A percentile compares a stretch with the other conserved stretches of the same genome.
phyloP scores from a whole-genome alignment of 2,113 vertebrate species.

The Brachyhypopomus occidentalis region DNA sequence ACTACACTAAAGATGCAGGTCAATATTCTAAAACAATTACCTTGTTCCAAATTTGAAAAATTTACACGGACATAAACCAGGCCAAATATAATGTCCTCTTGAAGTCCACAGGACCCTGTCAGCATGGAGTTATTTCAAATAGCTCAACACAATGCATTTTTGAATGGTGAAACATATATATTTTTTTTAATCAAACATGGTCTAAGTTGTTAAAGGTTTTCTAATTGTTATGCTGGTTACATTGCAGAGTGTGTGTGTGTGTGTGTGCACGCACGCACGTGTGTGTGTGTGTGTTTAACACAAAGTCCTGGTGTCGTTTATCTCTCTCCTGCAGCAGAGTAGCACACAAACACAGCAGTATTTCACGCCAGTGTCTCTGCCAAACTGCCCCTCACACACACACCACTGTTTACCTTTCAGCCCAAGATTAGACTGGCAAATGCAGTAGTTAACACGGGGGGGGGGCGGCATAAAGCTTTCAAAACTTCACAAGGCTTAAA shows the following conservation, averaged over 20 bases:
- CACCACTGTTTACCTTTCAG: conserved; percentile 50
- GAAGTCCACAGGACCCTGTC: not conserved
- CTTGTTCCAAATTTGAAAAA: conserved; percentile 19
- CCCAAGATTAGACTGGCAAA: conserved; percentile 21
- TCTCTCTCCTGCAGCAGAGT: conserved; percentile 72
- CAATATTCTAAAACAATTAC: conserved; percentile 25
- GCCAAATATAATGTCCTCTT: not conserved
- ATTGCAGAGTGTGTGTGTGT: conserved; percentile 21
- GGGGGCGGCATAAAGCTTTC: conserved; percentile 9
- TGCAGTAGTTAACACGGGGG: not conserved
- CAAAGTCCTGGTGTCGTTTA: conserved; percentile 70
- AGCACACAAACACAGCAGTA: conserved; percentile 69
- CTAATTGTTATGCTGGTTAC: conserved; percentile 34
- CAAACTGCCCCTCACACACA: conserved; percentile 67
- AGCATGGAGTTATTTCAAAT: not conserved
- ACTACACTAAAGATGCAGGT: not conserved
- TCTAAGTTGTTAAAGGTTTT: conserved; percentile 13
- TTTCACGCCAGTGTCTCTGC: conserved; percentile 66
- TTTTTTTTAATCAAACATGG: not conserved
- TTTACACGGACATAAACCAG: not conserved
- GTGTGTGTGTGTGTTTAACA: conserved; percentile 49
- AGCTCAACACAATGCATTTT: not conserved
- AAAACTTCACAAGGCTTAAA: conserved; percentile 17
- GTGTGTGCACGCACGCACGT: conserved; percentile 13
- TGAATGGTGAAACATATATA: not conserved